Base-by-base conservation (phyloP, 2,888 invertebrate genomes). In the Litoditis marina region DNA sequence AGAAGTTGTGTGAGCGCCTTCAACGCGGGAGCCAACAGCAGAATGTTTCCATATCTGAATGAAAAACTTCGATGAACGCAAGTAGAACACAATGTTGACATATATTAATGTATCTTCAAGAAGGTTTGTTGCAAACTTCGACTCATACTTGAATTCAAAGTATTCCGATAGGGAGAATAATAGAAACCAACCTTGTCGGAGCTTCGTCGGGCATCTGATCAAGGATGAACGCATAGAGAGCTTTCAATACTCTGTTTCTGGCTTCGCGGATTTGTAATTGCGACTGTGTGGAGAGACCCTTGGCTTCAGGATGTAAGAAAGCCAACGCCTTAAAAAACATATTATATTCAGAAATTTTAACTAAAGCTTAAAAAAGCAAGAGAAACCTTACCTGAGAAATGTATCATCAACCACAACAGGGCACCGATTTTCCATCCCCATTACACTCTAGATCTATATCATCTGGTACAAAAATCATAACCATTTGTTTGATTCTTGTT, bases 221-320 rank as follows among this genome's bases (percentile, higher is more conserved):
- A 47, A 78, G 60, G 52, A 81, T 82, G 58, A 76, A 82, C 30
- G 78, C 70, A 66, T 82, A 81, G 30, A 81, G 73, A 1, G 81
- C 79, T 64, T 82, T 82, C 58, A 81, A 71, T 11, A 81, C 79
- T 34, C 75, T 69, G 63, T 81, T 81, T 16, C 81, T 39, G 2
- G 81, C 81, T n/a, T 81, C 81, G 7, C 81, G 67, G 47, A 81
- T 78, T 55, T 76, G 28, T n/a, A 68, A 58, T 51, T 81, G 80
- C 32, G 76, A 68, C 5, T 57, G 32, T 19, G 57, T 49, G 16
- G 74, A 66, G 22, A 80, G 70, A 7, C 71, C 69, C 46, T 80
- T 81, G 6, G 81, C 81, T 60, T 82, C 81, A 19, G 96, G 96
- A 86, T 98, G 96, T 83, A 98, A 94, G 86, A 98, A 98, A 55